phyloP scores from a whole-genome alignment of 2,113 vertebrate genomes.

The Zosterops borbonicus region DNA sequence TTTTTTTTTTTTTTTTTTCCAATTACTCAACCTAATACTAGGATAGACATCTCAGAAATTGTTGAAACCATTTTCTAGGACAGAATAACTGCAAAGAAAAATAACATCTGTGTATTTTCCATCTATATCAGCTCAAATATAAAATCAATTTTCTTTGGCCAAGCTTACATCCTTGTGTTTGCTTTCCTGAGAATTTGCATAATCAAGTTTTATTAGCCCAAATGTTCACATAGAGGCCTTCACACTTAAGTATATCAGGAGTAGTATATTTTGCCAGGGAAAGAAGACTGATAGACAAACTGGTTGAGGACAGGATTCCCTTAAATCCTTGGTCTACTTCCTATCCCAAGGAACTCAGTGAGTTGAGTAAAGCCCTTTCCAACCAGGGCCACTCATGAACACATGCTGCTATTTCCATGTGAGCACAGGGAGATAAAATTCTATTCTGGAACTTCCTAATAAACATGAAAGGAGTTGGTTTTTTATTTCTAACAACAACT shows the following conservation, averaged over 20 bases:
- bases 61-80: not conserved
- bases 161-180: not conserved
- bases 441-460: not conserved
- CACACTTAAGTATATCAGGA: not conserved
- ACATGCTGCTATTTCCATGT: not conserved
- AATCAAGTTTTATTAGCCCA: slow-evolving; percentile 10
- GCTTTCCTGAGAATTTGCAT: not conserved
- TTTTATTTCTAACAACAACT: not conserved
- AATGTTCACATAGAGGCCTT: not conserved
- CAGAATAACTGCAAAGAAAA: not conserved
- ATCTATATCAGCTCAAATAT: not conserved
- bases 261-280: not conserved
- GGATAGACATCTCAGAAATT: not conserved
- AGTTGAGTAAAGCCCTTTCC: not conserved
- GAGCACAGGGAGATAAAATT: not conserved
- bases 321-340: not conserved
- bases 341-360: not conserved
- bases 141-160: not conserved
- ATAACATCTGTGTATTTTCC: not conserved
- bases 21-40: not conserved
- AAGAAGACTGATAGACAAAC: not conserved
- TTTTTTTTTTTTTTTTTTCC: not conserved
- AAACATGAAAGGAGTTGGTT: rapidly evolving
- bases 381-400: not conserved
- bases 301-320: not conserved